Evolutionary conservation across 2,888 invertebrate genomes (phyloP), one percentile per base, ranked within the genome.

Genomic region (Cremastinae sp.): DNA sequence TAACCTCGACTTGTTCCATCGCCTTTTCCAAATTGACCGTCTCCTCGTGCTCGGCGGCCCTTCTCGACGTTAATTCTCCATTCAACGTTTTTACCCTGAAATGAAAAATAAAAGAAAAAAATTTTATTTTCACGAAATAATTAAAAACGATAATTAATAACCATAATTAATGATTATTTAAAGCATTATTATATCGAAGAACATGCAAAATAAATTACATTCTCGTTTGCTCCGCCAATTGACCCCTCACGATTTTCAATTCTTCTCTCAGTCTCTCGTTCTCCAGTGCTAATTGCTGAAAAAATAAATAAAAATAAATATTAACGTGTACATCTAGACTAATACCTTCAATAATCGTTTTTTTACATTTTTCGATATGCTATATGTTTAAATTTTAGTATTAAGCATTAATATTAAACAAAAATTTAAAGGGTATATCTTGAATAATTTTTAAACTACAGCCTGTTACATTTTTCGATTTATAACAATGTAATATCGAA

Each of bases 1-100:
- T 92, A 80, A 92, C 92, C 81, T 93, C 93, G 0, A 92, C 91
- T 84, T 92, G 91, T 79, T 92, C 92, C 84, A 92, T 90, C 18
- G 92, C 92, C 84, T 91, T 92, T 76, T 92, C 91, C 71, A 92
- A 86, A 82, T 91, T 90, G 43, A 91, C 90, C 36, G 90, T 92
- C 84, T 92, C 92, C 75, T 91, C 91, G 28, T 90, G 90, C 80
- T 93, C 92, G 71, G 90, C 90, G 69, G 90, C 90, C 80, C 91
- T 88, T 56, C 91, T 90, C 54, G 91, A 90, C 64, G 91, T 90
- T 49, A 93, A 83, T 84, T 93, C 92, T 20, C 90, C 86, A 82
- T 92, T 92, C 65, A 93, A 86, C 18, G 90, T 90, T 75, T 92
- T 91, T 71, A 91, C 91, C 71, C 92, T 91, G 74, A 87, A 78